These are phyloP conservation scores for Danio aesculapii DNA, from an alignment of 2,797 vertebrate species.

Conservation along the genomic window DNA sequence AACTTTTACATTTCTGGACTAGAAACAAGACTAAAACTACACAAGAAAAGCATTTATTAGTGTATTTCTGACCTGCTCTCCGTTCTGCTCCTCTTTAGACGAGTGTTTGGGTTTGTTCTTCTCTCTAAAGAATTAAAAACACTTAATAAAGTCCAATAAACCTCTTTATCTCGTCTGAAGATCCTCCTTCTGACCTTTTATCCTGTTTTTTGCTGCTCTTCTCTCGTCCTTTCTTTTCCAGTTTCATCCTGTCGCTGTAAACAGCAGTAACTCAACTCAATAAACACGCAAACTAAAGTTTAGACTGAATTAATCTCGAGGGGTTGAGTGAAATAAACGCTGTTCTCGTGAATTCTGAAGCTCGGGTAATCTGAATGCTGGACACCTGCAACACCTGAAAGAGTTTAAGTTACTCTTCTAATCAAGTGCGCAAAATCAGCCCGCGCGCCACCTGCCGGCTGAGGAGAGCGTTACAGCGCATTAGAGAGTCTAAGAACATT, in stretches of 20 bases:
- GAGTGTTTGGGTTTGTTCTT: constrained; percentile 30
- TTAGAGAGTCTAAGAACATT: too few relatives aligned
- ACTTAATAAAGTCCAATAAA: background rate
- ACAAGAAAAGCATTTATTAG: background rate
- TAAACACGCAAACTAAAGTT: too few relatives aligned
- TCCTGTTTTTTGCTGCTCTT: constrained; percentile 17
- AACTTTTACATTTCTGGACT: too few relatives aligned
- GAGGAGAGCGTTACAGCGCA: too few relatives aligned
- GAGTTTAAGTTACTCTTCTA: constrained; percentile 34
- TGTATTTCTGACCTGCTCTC: constrained; percentile 13
- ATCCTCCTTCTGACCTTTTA: constrained; percentile 26
- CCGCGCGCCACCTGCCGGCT: constrained; percentile 24
- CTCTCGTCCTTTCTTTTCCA: constrained; percentile 37
- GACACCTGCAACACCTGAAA: constrained; percentile 56
- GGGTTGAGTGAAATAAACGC: too few relatives aligned
- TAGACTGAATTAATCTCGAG: too few relatives aligned
- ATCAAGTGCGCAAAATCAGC: constrained; percentile 58
- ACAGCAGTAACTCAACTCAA: too few relatives aligned
- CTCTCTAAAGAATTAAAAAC: constrained; percentile 13
- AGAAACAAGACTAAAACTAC: too few relatives aligned
- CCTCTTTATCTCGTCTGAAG: constrained; percentile 6
- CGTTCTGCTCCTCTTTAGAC: constrained; percentile 38
- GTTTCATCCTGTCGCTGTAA: constrained; percentile 48
- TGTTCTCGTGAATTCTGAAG: too few relatives aligned
- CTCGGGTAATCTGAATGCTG: background rate